Evolutionary conservation across 2,113 vertebrate genomes (phyloP).

Genomic region (Arvicanthis niloticus): DNA sequence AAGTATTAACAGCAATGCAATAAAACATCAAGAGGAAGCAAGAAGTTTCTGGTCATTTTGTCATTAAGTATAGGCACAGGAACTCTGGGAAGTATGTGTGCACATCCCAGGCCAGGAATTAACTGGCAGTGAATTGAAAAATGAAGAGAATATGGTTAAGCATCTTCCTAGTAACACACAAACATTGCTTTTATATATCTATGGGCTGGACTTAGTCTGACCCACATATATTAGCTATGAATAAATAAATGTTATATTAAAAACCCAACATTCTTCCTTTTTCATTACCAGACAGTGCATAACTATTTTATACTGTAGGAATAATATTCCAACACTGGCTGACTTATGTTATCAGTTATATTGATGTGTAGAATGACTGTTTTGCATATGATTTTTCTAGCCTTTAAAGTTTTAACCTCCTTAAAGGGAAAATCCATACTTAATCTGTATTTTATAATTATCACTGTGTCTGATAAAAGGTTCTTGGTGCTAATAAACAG

Average conservation of each 20-base stretch:
- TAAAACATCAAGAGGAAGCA: constrained; percentile 75
- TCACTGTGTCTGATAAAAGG: not conserved
- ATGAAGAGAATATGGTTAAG: not conserved
- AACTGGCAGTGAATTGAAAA: constrained; percentile 63
- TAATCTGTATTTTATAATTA: not conserved
- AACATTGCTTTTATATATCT: constrained; percentile 54
- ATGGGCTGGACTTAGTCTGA: not conserved
- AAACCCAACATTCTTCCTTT: constrained; percentile 11
- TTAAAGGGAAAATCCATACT: not conserved
- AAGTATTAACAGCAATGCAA: constrained; percentile 76
- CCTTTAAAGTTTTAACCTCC: not conserved
- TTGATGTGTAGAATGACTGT: not conserved
- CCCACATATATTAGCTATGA: constrained; percentile 28
- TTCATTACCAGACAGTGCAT: not conserved
- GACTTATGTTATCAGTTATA: not conserved
- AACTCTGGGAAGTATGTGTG: constrained; percentile 33
- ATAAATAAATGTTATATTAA: constrained; percentile 53
- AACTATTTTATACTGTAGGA: constrained; percentile 16
- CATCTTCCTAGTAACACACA: constrained; percentile 33
- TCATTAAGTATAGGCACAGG: constrained; percentile 63
- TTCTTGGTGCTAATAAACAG: not conserved
- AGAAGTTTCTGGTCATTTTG: constrained; percentile 63
- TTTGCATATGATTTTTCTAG: constrained; percentile 12
- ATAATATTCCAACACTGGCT: not conserved
- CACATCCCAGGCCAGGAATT: constrained; percentile 20